These are phyloP conservation scores for Otis tarda DNA, from an alignment of 2,113 vertebrate species.

Conservation along the genomic window DNA sequence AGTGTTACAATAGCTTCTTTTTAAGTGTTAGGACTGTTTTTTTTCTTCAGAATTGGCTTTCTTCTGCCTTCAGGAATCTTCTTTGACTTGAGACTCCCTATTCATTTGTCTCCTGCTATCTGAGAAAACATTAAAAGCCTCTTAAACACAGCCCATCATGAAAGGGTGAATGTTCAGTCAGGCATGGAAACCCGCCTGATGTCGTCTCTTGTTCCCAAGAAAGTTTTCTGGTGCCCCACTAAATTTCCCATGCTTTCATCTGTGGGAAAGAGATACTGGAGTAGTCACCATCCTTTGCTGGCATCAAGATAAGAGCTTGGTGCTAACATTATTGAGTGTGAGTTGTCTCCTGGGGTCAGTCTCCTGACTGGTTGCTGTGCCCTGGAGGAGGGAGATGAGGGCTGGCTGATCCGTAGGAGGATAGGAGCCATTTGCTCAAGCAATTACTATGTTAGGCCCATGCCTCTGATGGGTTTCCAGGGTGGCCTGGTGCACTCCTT, in stretches of 20 bases:
- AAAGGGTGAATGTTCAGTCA: constrained; percentile 25
- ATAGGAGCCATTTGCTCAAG: neutral
- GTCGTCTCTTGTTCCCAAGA: neutral
- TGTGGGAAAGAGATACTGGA: constrained; percentile 14
- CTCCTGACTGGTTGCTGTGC: neutral
- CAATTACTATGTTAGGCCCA: neutral
- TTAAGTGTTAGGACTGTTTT: neutral
- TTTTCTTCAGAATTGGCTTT: neutral
- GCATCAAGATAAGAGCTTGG: neutral
- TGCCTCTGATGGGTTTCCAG: neutral
- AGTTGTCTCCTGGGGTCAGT: neutral
- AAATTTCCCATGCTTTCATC: constrained; percentile 35
- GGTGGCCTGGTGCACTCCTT: neutral
- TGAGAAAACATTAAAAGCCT: neutral
- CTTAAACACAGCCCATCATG: neutral
- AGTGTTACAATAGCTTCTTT: neutral
- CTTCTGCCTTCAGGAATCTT: neutral
- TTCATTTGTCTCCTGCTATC: neutral
- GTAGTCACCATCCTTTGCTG: neutral
- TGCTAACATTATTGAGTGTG: neutral
- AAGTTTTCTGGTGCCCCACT: neutral
- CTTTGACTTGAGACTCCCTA: neutral
- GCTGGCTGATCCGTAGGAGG: neutral
- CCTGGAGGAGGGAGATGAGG: neutral
- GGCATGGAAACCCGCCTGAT: neutral